Base-by-base conservation (phyloP, 2,797 vertebrate species). In the Parauchenoglanis ngamensis region DNA sequence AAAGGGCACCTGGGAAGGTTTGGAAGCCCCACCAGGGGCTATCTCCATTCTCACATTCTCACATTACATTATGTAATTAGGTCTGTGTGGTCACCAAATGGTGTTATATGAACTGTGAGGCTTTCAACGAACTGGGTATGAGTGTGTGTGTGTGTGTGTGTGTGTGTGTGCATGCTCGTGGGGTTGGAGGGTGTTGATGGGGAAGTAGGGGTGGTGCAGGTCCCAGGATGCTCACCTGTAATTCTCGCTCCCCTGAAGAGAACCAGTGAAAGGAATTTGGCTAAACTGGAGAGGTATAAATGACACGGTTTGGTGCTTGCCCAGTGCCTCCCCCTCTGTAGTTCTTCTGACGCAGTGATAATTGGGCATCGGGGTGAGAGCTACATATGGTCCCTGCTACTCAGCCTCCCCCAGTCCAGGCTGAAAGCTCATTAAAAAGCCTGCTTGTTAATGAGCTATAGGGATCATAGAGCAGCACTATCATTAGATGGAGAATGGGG, bases 391-490 rank as follows among this genome's bases (percentile, higher is more conserved):
- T 95, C 86, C 86, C 90, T 90, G 88, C 89, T 90, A 91, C 89
- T 90, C 92, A 91, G 92, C 92, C 91, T 91, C 90, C 93, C 93
- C 92, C 92, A 92, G 93, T 94, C 94, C 94, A 93, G 92, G 92
- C 94, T 92, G 94, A 96, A 96, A 94, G 93, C 94, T 96, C 95
- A 96, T 96, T 96, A 96, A 95, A 93, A 94, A 94, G 93, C 94
- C 95, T 94, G 94, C 91, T 95, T 95, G 95, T 96, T 96, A 96
- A 96, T 96, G 95, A 96, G 94, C 95, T 95, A 96, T 93, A 94
- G 94, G 93, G 94, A 95, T 96, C 95, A 94, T 91, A 94, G 92
- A 95, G 94, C 92, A 92, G 93, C 90, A 92, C 94, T 94, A 94
- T 95, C 94, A 95, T 96, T 94, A 93, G 90, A 87, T 89, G 91